A percentile compares a stretch with the other conserved stretches of the same genome.
These are phyloP conservation scores for Brevimyrus niger DNA, from an alignment of 2,113 vertebrate species.

Conservation along the genomic window DNA sequence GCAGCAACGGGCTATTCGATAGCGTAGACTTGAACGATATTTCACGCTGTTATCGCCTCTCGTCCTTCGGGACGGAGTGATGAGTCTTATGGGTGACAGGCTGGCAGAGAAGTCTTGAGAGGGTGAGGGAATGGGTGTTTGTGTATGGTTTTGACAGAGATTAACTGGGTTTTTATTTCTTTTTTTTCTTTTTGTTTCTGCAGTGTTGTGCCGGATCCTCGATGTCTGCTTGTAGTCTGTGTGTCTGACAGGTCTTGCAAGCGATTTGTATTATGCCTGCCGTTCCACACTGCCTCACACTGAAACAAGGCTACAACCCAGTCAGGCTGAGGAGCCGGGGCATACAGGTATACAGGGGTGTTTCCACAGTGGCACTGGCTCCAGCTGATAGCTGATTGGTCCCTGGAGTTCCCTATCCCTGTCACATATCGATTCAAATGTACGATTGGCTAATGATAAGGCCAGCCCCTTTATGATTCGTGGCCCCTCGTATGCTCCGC, in stretches of 20 bases:
- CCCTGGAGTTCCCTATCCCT: not conserved
- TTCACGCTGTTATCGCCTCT: not conserved
- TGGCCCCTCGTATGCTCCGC: not conserved
- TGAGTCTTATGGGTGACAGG: not conserved
- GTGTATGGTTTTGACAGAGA: not conserved
- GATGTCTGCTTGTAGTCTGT: not conserved
- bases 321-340: too few species aligned
- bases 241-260: not conserved
- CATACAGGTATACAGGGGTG: too few species aligned
- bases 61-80: not conserved
- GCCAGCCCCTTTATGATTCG: too few species aligned
- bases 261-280: not conserved
- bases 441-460: not conserved
- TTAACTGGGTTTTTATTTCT: not conserved
- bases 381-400: not conserved
- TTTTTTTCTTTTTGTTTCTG: not conserved
- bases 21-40: not conserved
- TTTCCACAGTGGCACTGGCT: not conserved
- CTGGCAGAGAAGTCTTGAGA: not conserved
- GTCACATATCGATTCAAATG: not conserved
- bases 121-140: not conserved
- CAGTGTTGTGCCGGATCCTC: not conserved
- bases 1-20: not conserved
- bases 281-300: not conserved
- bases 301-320: not conserved